Base-by-base conservation (phyloP, 2,888 invertebrate species). In the Microctonus brassicae region DNA sequence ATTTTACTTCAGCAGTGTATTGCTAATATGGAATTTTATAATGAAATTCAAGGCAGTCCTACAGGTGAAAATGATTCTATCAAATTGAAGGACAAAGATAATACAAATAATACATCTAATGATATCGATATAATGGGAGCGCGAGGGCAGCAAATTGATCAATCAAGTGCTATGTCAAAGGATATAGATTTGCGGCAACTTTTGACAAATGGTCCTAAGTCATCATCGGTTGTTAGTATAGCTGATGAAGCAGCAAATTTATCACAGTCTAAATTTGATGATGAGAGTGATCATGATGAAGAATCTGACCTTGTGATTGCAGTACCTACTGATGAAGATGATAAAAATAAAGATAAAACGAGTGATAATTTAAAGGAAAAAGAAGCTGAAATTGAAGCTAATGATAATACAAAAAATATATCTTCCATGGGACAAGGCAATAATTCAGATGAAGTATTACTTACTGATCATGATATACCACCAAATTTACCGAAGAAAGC, bases 401-500 rank as follows among this genome's bases (percentile, higher is more conserved):
- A 47, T 1, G 42, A 1, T 22, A 33, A 20, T 24, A 29, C 22
- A 26, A 64, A 33, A 29, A 58, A 64, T 11, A 64, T 64, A 20
- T 42, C 66, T 17, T 52, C 17, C 26, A 7, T 24, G 29, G 61
- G 64, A 57, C 62, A 60, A 68, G 52, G 36, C 11, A 62, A 34
- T 6, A 65, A 67, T 34, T 29, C 36, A 63, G 55, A 65, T 57
- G 65, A 75, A 36, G 61, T 75, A 17, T 33, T 5, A 61, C 4
- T 17, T 9, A 82, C 78, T 10, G 78, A 78, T 6, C 76, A 80
- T 42, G 86, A 87, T 34, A 79, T 90, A 13, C 90, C 90, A 0
- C 84, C 88, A 17, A 90, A 90, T 78, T 86, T 93, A 71, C 93
- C 93, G 2, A 91, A 91, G 76, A 91, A 90, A 78, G 93, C 92